Base-by-base conservation (phyloP, 1,140 invertebrate genomes). In the Chelonus insularis region DNA sequence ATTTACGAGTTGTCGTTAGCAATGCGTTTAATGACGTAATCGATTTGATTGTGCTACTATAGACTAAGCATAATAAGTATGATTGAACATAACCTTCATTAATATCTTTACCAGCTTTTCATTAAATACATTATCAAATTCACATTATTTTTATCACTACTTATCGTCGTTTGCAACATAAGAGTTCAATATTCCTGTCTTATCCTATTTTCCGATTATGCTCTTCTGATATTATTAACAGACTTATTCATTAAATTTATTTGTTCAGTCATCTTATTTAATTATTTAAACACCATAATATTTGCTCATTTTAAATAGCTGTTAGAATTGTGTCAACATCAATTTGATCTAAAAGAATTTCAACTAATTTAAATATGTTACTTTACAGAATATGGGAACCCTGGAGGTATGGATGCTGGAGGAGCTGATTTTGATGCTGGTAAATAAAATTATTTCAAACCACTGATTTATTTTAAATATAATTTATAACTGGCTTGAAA, bases 361-460 rank as follows among this genome's bases (percentile, higher is more conserved):
- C 18, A 52, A 11, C 55, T 54, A 57, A 6, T 57, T 36, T 20
- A 48, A 36, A 52, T 63, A 57, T 67, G 41, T 65, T 65, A 64
- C 54, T 52, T 77, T 73, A 4, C 69, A 81, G 79, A 78, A 70
- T 81, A 81, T 79, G 79, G 79, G 54, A 79, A 78, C 50, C 67
- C 80, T 66, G 74, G 78, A 41, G 74, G 77, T 20, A 77, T 81
- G 78, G 81, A 82, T 65, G 73, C 78, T 66, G 74, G 73, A 57
- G 79, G 80, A 51, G 72, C 79, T 34, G 79, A 82, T 62, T 82
- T 81, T 63, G 81, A 82, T 63, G 79, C 78, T 51, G 78, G 81
- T 82, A 63, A 82, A 78, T 73, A 37, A 52, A 20, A 39, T 25
- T 39, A 18, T 14, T 20, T n/a, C n/a, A n/a, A n/a, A n/a, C n/a